phyloP scores from a whole-genome alignment of 2,888 invertebrate genomes.

The Eristalis arbustorum region DNA sequence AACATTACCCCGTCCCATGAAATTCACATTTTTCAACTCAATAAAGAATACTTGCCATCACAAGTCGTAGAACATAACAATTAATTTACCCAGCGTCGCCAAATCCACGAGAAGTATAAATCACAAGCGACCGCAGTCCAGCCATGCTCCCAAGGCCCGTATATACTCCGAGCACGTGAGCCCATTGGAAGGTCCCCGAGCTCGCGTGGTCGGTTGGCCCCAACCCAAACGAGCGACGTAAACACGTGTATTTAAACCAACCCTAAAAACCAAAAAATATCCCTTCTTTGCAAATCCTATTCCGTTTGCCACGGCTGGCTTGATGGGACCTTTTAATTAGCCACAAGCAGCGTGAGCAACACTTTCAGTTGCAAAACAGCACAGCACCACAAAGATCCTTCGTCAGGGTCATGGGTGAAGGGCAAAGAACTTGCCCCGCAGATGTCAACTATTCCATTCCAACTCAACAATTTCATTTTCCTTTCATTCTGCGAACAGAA shows the following conservation, averaged over 20 bases:
- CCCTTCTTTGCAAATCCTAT: not conserved
- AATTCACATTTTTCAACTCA: not conserved
- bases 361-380: slow-evolving; percentile 13
- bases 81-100: slow-evolving; percentile 49
- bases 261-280: slow-evolving; percentile 6
- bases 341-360: slow-evolving; percentile 51
- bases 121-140: slow-evolving; percentile 27
- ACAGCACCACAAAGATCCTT: slow-evolving; percentile 12
- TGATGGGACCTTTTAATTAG: slow-evolving; percentile 57
- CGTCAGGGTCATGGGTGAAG: slow-evolving; percentile 61
- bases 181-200: slow-evolving; percentile 9
- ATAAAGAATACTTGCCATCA: slow-evolving; percentile 22
- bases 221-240: not conserved
- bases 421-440: slow-evolving; percentile 36
- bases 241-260: slow-evolving; percentile 57
- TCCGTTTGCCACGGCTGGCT: slow-evolving; percentile 31
- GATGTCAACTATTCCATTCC: slow-evolving; percentile 52
- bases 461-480: slow-evolving; percentile 36
- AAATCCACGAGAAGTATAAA: slow-evolving; percentile 51
- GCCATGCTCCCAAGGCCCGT: slow-evolving; percentile 39
- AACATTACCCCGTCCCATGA: not conserved
- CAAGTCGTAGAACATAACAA: slow-evolving; percentile 39
- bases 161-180: slow-evolving; percentile 21
- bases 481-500: slow-evolving; percentile 25
- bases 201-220: slow-evolving; percentile 18